A percentile compares a stretch with the other conserved stretches of the same genome.
Evolutionary conservation across 1,140 invertebrate species (phyloP).

Genomic region (Hesperophylax magnus): DNA sequence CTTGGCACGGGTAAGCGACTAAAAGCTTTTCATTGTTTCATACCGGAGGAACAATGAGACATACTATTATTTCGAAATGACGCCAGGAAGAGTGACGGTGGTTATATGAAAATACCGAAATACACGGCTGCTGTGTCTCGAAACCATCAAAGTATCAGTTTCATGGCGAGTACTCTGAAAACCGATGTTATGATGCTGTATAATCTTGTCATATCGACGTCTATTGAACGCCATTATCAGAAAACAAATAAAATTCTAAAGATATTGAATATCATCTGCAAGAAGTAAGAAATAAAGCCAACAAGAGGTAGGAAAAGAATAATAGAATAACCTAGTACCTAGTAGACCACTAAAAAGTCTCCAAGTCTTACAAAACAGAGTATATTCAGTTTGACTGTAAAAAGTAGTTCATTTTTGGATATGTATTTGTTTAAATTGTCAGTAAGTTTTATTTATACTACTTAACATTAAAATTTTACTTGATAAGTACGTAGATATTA

Average conservation of each 20-base stretch:
- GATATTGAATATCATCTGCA: background rate
- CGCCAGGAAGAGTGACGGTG: constrained; percentile 6
- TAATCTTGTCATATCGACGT: background rate
- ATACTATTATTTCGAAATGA: constrained; percentile 26
- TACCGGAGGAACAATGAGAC: constrained; percentile 53
- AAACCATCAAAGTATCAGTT: constrained; percentile 13
- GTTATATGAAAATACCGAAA: constrained; percentile 3
- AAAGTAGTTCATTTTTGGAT: too few species aligned
- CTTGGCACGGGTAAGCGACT: constrained; percentile 28
- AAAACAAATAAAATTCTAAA: background rate
- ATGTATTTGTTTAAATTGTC: too few species aligned
- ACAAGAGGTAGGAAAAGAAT: too few species aligned
- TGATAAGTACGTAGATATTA: too few species aligned
- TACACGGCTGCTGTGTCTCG: background rate
- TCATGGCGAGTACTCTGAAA: background rate
- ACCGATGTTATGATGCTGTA: background rate
- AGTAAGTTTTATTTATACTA: too few species aligned
- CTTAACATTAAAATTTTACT: too few species aligned
- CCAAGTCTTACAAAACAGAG: too few species aligned
- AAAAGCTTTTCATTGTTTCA: constrained; percentile 58
- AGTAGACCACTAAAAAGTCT: too few species aligned
- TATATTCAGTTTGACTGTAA: too few species aligned
- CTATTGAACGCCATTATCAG: background rate
- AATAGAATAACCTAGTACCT: too few species aligned
- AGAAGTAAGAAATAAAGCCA: too few species aligned